Percentiles rank a stretch among this genome's conserved stretches.
Conservation (phyloP, 2,113 vertebrate genomes). For the Syngnathus typhle region DNA sequence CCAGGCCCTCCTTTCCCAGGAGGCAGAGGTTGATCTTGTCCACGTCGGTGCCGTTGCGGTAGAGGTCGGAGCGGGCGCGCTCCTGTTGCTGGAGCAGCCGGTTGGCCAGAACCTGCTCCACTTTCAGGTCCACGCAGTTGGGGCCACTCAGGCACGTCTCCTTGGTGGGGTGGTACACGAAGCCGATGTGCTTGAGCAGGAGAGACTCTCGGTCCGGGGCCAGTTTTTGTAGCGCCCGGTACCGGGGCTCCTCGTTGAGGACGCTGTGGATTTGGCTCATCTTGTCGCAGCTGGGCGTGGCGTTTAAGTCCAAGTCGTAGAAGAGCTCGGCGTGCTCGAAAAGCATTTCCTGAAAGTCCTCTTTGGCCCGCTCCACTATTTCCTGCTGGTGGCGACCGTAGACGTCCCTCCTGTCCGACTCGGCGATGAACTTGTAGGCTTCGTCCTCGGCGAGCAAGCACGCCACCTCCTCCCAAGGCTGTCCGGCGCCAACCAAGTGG, state of each 20-base stretch:
- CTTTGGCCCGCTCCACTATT: conserved; percentile 99
- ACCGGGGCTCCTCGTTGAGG: conserved; percentile 94
- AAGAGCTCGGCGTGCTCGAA: conserved; percentile 98
- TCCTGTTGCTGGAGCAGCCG: conserved; percentile 89
- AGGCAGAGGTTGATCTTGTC: conserved; percentile 98
- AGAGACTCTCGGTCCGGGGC: conserved; percentile 95
- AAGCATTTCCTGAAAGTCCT: conserved; percentile 99
- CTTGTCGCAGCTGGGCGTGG: conserved; percentile 95
- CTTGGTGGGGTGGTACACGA: conserved; percentile 98
- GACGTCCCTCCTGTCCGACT: conserved; percentile 90
- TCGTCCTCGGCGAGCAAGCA: conserved; percentile 97
- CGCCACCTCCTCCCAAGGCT: conserved; percentile 96
- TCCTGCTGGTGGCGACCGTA: conserved; percentile 94
- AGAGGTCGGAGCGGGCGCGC: conserved; percentile 84
- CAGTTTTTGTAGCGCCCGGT: conserved; percentile 96
- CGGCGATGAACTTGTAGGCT: conserved; percentile 94
- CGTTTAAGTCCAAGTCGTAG: conserved; percentile 97
- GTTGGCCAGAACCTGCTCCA: conserved; percentile 90
- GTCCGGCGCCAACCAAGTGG: conserved; percentile 91
- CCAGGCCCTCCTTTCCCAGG: conserved; percentile 90
- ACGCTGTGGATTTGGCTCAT: conserved; percentile 96
- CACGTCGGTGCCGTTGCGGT: conserved; percentile 89
- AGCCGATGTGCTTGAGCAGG: conserved; percentile 97
- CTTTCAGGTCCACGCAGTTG: conserved; percentile 92
- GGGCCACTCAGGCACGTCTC: conserved; percentile 96